A percentile compares a stretch with the other conserved stretches of the same genome.
Conservation (phyloP, 2,797 vertebrate species). For the Eremophila alpestris region DNA sequence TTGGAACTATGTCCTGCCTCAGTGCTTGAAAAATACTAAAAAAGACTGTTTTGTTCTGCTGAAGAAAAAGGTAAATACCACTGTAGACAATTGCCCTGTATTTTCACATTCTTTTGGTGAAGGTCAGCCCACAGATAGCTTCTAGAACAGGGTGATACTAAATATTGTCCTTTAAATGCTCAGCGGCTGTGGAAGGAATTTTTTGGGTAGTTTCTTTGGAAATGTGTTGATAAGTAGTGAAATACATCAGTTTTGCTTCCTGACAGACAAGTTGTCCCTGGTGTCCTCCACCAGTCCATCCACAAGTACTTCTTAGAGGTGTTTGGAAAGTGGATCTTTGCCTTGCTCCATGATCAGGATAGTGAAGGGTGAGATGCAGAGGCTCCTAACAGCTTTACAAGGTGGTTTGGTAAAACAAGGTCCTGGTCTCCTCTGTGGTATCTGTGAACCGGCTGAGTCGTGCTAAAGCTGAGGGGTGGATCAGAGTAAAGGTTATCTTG, state of each 20-base stretch:
- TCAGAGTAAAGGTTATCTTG: background rate
- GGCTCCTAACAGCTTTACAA: background rate
- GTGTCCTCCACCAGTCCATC: background rate
- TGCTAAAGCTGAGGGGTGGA: background rate
- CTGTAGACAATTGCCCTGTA: background rate
- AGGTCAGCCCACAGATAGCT: slow-evolving; percentile 18
- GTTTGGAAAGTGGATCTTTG: background rate
- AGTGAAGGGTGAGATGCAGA: background rate
- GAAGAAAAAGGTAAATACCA: background rate
- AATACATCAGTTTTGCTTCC: background rate
- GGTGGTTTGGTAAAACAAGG: background rate
- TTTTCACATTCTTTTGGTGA: slow-evolving; percentile 35
- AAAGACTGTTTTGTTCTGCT: background rate
- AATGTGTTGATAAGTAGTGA: background rate
- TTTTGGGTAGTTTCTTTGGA: background rate
- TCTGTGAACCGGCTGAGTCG: background rate
- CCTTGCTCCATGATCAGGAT: background rate
- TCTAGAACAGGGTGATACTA: background rate
- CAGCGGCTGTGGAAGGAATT: background rate
- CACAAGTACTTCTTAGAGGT: background rate
- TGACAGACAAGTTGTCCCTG: background rate
- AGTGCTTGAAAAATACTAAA: background rate
- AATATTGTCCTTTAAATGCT: background rate
- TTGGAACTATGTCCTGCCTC: background rate
- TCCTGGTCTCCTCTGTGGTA: background rate